Evolutionary conservation across 1,140 invertebrate species (phyloP).

Genomic region (Sarcophaga bullata): DNA sequence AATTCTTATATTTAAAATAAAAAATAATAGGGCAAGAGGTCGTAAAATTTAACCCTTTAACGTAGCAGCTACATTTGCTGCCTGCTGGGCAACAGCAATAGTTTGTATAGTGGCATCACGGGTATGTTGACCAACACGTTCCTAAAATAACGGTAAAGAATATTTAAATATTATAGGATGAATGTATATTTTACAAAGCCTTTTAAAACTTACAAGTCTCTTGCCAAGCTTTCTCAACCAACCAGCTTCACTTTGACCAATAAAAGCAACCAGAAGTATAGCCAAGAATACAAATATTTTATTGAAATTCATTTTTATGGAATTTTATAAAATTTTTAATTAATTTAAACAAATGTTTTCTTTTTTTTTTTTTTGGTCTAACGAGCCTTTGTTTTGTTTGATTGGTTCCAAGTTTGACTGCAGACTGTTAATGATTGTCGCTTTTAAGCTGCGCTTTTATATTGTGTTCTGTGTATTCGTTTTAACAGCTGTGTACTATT

Average conservation of each 20-base stretch:
- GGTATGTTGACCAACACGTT: conserved; percentile 54
- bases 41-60: conserved; percentile 23
- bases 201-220: conserved; percentile 53
- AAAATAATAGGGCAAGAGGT: neutral
- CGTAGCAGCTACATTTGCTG: conserved; percentile 56
- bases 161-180: neutral
- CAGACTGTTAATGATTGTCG: neutral
- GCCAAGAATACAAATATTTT: conserved; percentile 55
- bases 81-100: conserved; percentile 55
- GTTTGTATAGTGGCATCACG: conserved; percentile 55
- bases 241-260: conserved; percentile 52
- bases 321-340: conserved; percentile 47
- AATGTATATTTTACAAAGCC: neutral
- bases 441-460: neutral
- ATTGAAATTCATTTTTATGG: conserved; percentile 58
- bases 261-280: conserved; percentile 52
- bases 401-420: neutral
- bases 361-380: neutral
- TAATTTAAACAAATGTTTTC: neutral
- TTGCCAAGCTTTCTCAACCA: conserved; percentile 57
- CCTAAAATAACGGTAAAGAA: conserved; percentile 44
- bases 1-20: too few relatives aligned
- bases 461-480: neutral
- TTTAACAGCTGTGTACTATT: neutral
- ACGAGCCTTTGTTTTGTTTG: too few relatives aligned